Base-by-base conservation (phyloP, 2,888 invertebrate species). In the Morpho helenor region DNA sequence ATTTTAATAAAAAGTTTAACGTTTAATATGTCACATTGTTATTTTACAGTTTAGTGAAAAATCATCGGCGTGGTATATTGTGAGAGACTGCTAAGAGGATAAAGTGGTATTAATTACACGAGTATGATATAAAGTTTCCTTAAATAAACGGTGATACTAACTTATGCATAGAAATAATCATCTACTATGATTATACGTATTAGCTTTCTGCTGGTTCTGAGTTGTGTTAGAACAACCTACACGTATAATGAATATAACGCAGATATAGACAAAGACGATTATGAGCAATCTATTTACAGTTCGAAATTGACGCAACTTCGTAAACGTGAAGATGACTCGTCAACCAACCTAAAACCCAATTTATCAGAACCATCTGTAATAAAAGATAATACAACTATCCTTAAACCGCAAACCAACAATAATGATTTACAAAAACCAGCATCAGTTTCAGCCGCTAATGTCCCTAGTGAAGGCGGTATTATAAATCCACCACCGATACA, bases 181-280 rank as follows among this genome's bases (percentile, higher is more conserved):
- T 46, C 41, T 45, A 65, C 65, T 52, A 66, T 66, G 66, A 61
- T 63, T 57, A 53, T 61, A 48, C 52, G 49, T 23, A 40, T 54
- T 47, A 52, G 59, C 7, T 48, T 65, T 42, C 16, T 65, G 44
- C 51, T 63, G 23, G 52, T 62, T 44, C 52, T 66, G 23, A 58
- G 60, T 41, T 65, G 53, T 50, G 65, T 59, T 16, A 52, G 59
- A 48, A 60, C 61, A 45, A 51, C 46, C 6, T 51, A 65, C 45
- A 50, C 56, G 57, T 47, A 56, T 40, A 56, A 43, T 56, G 49
- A 53, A 9, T 41, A 53, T 41, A 53, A 39, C 40, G 47, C 53
- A 40, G 40, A 53, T 16, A 16, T 45, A 45, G 53, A 46, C 2
- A 53, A 41, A 45, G 53, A 41, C 2, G 46, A 41, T 40, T 39